These are phyloP conservation scores for Delia radicum DNA, from an alignment of 1,140 invertebrate species.

Conservation along the genomic window DNA sequence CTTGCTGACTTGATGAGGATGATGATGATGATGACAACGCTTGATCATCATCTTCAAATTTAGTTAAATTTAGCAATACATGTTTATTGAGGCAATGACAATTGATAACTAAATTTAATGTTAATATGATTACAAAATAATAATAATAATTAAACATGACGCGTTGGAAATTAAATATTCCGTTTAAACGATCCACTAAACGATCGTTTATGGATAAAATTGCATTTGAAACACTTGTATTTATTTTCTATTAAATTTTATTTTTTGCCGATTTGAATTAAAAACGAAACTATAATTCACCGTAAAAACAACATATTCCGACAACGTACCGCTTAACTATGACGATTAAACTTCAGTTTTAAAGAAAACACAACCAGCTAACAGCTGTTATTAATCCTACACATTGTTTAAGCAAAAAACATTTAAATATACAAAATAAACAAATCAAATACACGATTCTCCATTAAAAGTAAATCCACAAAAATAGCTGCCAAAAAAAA, in stretches of 20 bases:
- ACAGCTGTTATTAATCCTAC: conserved; percentile 16
- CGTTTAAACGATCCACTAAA: background rate
- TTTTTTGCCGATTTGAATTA: background rate
- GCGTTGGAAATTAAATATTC: background rate
- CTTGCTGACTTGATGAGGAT: too few relatives aligned
- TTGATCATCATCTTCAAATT: background rate
- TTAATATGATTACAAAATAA: background rate
- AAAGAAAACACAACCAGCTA: background rate
- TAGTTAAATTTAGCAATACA: background rate
- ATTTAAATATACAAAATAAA: background rate
- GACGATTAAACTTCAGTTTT: background rate
- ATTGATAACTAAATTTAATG: conserved; percentile 3
- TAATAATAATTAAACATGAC: background rate
- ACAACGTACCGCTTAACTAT: conserved; percentile 11
- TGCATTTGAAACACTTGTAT: background rate
- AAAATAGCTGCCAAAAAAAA: background rate
- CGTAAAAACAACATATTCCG: conserved; percentile 8
- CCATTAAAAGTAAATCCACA: too few relatives aligned
- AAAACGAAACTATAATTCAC: conserved; percentile 2
- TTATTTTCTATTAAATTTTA: background rate
- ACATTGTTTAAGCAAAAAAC: background rate
- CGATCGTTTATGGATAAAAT: background rate
- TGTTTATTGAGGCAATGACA: background rate
- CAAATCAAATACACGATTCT: background rate
- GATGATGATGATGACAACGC: background rate